Conservation (phyloP, 2,797 vertebrate genomes). For the Miichthys miiuy region DNA sequence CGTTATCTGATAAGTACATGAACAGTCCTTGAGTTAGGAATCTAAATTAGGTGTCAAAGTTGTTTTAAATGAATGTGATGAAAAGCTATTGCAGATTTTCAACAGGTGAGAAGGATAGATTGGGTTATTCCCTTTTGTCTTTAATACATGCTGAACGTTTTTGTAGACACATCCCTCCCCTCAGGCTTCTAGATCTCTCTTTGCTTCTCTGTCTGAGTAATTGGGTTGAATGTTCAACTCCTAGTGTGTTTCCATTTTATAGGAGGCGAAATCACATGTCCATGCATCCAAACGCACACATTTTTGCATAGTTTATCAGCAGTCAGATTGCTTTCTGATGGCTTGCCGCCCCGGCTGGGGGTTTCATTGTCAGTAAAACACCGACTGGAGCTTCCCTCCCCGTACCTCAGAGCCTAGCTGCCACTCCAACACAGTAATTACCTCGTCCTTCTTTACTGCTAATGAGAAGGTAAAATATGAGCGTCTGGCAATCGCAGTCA, state of each 20-base stretch:
- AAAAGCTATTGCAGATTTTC: not conserved
- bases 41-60: not conserved
- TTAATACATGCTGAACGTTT: slow-evolving; percentile 5
- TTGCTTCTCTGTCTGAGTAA: slow-evolving; percentile 40
- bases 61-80: not conserved
- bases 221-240: slow-evolving; percentile 32
- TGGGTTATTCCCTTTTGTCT: not conserved
- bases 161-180: not conserved
- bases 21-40: not conserved
- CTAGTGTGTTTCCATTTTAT: slow-evolving; percentile 58
- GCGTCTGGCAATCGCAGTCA: slow-evolving; percentile 73
- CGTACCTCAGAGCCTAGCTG: slow-evolving; percentile 66
- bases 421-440: slow-evolving; percentile 82
- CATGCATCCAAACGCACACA: slow-evolving; percentile 4
- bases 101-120: too few species aligned
- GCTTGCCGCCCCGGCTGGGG: slow-evolving; percentile 34
- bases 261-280: slow-evolving; percentile 27
- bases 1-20: not conserved
- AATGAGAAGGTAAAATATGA: slow-evolving; percentile 86
- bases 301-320: slow-evolving; percentile 30
- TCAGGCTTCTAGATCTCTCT: slow-evolving; percentile 13
- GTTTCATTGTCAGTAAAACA: slow-evolving; percentile 54
- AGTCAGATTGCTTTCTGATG: slow-evolving; percentile 31
- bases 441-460: slow-evolving; percentile 81
- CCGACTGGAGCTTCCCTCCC: slow-evolving; percentile 55